Evolutionary conservation across 2,888 invertebrate genomes (phyloP).

Genomic region (Drosophila suboccidentalis): DNA sequence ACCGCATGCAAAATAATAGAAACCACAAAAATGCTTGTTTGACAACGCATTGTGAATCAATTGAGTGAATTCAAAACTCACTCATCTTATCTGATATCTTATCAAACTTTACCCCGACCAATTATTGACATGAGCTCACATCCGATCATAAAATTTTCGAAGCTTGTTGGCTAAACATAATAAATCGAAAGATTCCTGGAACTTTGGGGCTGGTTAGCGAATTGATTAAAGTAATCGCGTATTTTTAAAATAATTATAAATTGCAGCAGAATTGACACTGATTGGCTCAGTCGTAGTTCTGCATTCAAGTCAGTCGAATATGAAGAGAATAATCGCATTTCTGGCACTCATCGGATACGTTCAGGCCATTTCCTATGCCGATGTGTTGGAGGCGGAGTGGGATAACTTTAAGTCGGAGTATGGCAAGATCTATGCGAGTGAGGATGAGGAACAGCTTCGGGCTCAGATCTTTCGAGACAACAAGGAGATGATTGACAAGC

Average conservation of each 20-base stretch:
- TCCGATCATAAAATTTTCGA: no score
- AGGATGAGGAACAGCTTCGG: slow-evolving; percentile 92
- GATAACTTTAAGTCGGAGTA: slow-evolving; percentile 86
- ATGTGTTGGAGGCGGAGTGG: slow-evolving; percentile 36
- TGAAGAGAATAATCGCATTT: slow-evolving; percentile 17
- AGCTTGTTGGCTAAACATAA: not conserved
- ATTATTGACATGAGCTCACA: not conserved
- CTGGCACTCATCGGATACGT: slow-evolving; percentile 16
- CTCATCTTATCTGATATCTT: not conserved
- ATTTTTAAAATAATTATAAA: slow-evolving; percentile 16
- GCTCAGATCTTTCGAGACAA: slow-evolving; percentile 96
- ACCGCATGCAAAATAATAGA: no score
- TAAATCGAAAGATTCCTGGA: not conserved
- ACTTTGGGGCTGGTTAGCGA: not conserved
- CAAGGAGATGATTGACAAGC: slow-evolving; percentile 92
- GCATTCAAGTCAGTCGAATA: not conserved
- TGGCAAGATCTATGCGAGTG: slow-evolving; percentile 89
- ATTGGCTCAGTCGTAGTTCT: slow-evolving; percentile 7
- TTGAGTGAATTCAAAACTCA: not conserved
- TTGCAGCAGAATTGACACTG: not conserved
- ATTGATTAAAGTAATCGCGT: not conserved
- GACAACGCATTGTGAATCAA: no score
- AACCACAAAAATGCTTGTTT: no score
- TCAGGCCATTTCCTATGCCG: slow-evolving; percentile 1
- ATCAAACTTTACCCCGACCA: not conserved